Conservation (phyloP, 2,797 vertebrate genomes). For the Setipinna tenuifilis region DNA sequence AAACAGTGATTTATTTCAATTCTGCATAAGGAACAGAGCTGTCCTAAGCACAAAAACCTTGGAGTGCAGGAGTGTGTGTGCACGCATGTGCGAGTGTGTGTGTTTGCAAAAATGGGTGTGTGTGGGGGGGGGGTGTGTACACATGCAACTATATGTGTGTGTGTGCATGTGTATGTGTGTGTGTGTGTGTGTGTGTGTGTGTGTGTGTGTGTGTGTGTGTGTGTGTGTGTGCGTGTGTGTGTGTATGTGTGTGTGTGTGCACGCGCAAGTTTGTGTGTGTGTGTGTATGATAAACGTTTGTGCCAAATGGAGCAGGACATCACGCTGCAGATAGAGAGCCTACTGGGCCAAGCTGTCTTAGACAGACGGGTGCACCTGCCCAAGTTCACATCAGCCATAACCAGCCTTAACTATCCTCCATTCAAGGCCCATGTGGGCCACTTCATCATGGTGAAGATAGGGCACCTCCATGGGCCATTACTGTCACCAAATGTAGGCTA, state of each 20-base stretch:
- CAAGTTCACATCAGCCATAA: constrained; percentile 49
- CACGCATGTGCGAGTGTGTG: too few relatives aligned
- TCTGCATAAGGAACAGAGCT: constrained; percentile 11
- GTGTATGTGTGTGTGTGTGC: constrained; percentile 35
- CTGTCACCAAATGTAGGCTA: constrained; percentile 45
- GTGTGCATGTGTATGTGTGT: too few relatives aligned
- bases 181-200: too few relatives aligned
- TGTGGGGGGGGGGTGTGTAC: too few relatives aligned
- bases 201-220: neutral
- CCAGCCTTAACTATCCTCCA: constrained; percentile 41
- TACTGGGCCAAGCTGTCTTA: constrained; percentile 48
- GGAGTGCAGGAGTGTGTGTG: neutral
- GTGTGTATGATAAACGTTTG: constrained; percentile 11
- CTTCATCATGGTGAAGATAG: constrained; percentile 29
- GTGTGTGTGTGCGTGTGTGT: too few relatives aligned
- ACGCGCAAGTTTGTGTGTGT: constrained; percentile 1
- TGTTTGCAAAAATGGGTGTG: too few relatives aligned
- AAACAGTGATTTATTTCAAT: neutral
- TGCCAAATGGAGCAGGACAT: constrained; percentile 56
- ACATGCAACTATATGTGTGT: too few relatives aligned
- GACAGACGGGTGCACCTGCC: constrained; percentile 47
- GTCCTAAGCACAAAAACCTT: neutral
- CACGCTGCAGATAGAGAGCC: constrained; percentile 45
- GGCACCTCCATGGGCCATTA: constrained; percentile 33
- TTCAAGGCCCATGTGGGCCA: constrained; percentile 35